These are phyloP conservation scores for Calvadosia cruxmelitensis DNA, from an alignment of 30 jellyfish, hydroid and myxozoan species.

Conservation along the genomic window DNA sequence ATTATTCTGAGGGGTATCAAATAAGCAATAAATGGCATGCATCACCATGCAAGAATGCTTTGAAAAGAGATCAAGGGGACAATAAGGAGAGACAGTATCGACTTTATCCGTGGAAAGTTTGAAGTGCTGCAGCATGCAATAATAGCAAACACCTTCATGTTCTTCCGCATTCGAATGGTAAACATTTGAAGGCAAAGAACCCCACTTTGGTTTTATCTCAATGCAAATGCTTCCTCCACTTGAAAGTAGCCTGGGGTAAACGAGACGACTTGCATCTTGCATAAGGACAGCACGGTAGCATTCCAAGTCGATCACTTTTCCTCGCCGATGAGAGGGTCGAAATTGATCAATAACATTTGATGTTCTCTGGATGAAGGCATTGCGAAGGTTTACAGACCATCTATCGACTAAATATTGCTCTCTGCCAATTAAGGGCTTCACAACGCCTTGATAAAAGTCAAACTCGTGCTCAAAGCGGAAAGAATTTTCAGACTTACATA, in stretches of 20 bases:
- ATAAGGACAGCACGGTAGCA: background rate
- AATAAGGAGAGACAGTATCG: slow-evolving; percentile 17
- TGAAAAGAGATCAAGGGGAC: slow-evolving; percentile 77
- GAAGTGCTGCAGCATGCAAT: slow-evolving; percentile 54
- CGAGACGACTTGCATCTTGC: background rate
- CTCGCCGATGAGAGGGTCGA: background rate
- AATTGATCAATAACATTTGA: background rate
- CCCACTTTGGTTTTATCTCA: slow-evolving; percentile 91
- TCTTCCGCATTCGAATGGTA: no score
- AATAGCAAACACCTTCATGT: slow-evolving; percentile 28
- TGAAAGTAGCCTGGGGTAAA: no score
- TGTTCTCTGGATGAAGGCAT: background rate
- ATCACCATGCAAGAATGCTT: slow-evolving; percentile 28
- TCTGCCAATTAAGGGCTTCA: slow-evolving; percentile 12
- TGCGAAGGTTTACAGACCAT: background rate
- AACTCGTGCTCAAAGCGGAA: slow-evolving; percentile 1
- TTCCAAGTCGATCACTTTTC: background rate
- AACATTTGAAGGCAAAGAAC: slow-evolving; percentile 28
- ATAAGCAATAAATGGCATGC: slow-evolving; percentile 32
- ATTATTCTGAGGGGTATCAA: slow-evolving; percentile 69
- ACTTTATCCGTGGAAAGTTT: slow-evolving; percentile 28
- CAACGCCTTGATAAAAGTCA: background rate
- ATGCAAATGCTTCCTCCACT: slow-evolving; percentile 27
- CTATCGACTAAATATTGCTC: slow-evolving; percentile 9
- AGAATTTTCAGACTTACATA: background rate